Evolutionary conservation across 2,888 invertebrate genomes (phyloP).

Genomic region (Tromatobia lineatoria): DNA sequence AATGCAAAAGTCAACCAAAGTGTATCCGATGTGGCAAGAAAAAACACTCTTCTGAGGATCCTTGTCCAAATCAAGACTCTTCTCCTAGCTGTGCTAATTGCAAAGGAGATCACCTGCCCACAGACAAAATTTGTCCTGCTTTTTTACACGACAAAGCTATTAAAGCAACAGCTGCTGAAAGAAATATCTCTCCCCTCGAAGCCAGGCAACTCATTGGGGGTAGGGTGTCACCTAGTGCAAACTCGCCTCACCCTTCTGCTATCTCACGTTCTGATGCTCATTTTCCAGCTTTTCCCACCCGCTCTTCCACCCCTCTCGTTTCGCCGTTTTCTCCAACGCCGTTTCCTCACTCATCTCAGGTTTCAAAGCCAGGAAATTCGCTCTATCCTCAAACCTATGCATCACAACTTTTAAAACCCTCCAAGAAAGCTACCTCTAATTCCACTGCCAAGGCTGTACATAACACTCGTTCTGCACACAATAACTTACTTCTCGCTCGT

Average conservation of each 20-base stretch:
- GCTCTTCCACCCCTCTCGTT: not conserved
- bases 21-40: constrained; percentile 29
- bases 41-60: not conserved
- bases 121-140: not conserved
- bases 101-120: constrained; percentile 24
- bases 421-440: not conserved
- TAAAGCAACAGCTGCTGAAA: constrained; percentile 11
- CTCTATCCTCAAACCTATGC: not conserved
- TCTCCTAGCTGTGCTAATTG: constrained; percentile 29
- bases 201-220: constrained; percentile 12
- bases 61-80: constrained; percentile 5
- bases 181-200: not conserved
- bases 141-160: constrained; percentile 22
- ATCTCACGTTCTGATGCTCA: not conserved
- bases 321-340: too few relatives aligned
- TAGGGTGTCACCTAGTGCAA: not conserved
- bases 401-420: not conserved
- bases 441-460: not conserved
- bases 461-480: not conserved
- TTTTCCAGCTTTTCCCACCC: not conserved
- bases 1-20: constrained; percentile 38
- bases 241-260: not conserved
- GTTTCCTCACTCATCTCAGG: not conserved
- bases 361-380: not conserved
- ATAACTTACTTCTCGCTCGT: not conserved